A percentile compares a stretch with the other conserved stretches of the same genome.
Evolutionary conservation across 1,140 invertebrate genomes (phyloP).

Genomic region (Brachionus angularis): DNA sequence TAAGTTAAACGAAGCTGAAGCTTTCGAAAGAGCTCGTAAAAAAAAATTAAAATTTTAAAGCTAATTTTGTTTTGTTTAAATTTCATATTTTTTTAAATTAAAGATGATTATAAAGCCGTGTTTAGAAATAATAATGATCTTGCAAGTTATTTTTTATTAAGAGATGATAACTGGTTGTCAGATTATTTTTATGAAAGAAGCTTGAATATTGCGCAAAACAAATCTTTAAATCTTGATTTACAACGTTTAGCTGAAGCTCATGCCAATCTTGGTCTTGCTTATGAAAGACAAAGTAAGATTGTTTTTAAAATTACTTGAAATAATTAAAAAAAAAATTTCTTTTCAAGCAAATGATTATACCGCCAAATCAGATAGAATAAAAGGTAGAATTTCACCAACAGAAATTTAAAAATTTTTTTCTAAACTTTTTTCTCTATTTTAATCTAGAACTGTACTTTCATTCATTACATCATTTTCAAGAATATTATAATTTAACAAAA

Average conservation of each 20-base stretch:
- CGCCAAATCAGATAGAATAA: constrained; percentile 25
- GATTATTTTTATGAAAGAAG: constrained; percentile 41
- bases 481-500: constrained; percentile 12
- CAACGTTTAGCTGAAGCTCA: constrained; percentile 31
- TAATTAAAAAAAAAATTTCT: neutral
- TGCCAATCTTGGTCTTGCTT: neutral
- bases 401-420: neutral
- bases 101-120: constrained; percentile 26
- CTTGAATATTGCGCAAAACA: constrained; percentile 19
- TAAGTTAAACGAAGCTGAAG: constrained; percentile 31
- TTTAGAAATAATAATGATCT: constrained; percentile 12
- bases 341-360: constrained; percentile 25
- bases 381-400: neutral
- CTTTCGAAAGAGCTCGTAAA: constrained; percentile 5
- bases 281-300: constrained; percentile 37
- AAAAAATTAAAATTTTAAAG: neutral
- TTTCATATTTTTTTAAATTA: neutral
- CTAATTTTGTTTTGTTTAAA: neutral
- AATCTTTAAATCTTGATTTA: constrained; percentile 12
- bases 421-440: neutral
- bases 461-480: constrained; percentile 11
- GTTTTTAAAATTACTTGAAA: neutral
- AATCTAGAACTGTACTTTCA: neutral
- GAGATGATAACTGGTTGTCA: constrained; percentile 31
- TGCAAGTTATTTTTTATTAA: constrained; percentile 33